Evolutionary conservation across 2,113 vertebrate species (phyloP), one percentile per base, ranked within the genome.

Genomic region (Smithornis capensis): DNA sequence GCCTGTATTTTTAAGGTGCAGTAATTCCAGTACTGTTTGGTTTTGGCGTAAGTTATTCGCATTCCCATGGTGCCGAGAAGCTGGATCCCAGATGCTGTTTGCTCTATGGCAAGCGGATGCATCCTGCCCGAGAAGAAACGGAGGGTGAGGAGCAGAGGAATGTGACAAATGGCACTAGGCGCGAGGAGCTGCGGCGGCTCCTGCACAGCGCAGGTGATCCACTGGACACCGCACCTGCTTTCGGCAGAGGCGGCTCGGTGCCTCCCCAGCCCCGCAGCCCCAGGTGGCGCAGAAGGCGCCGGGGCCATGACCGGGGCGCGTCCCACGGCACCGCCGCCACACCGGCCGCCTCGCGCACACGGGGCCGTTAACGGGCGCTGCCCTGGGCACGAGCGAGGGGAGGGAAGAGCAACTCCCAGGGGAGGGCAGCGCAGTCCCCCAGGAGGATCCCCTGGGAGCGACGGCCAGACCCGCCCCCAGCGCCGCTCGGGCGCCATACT

Each of bases 401-500:
- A 29, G 50, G 50, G 25, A 14, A 56, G 21, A 9, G 33, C 27
- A 4, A 37, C 17, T 14, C 37, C 21, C 25, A 9, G 25, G 13
- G 17, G 25, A 44, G 14, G 18, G 21, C 16, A 10, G 22, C 33
- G 18, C 49, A 6, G 31, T 15, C 2, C 49, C 57, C 14, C 16
- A 1, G 10, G 15, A 11, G 1, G 10, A 35, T n/a, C 29, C 22
- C 62, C 29, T 37, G n/a, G 3, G 5, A 37, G 14, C 14, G 12
- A 60, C n/a, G 14, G 28, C 53, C 35, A 11, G 67, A 11, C 0
- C 70, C 73, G 63, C 69, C 63, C 73, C 35, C 44, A 8, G 22
- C 17, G 12, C 67, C 22, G 35, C 60, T 12, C 37, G 7, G 81
- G 92, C 90, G 94, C 96, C 95, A 97, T 97, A 94, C 94, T 97